Evolutionary conservation across 2,888 invertebrate species (phyloP).

Genomic region (Aporophyla lueneburgensis): DNA sequence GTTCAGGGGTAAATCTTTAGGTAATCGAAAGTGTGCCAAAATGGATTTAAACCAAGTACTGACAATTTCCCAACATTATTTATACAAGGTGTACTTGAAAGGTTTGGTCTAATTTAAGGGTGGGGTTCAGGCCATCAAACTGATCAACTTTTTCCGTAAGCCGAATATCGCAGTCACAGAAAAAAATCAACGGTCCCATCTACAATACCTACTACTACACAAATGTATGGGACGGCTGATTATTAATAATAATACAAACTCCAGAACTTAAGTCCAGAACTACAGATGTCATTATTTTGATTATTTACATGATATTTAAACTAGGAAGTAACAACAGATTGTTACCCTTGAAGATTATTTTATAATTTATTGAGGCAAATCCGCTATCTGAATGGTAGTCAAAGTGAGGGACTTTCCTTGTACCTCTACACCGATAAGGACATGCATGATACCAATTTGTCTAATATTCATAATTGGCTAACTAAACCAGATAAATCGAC

Average conservation of each 20-base stretch:
- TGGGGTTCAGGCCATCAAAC: no score
- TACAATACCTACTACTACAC: no score
- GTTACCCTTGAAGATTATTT: conserved; percentile 28
- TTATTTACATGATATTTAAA: not conserved
- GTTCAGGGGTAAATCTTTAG: not conserved
- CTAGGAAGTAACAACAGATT: not conserved
- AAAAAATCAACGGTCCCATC: not conserved
- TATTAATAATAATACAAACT: not conserved
- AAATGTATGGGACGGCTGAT: not conserved
- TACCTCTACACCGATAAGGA: conserved; percentile 51
- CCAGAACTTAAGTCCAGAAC: not conserved
- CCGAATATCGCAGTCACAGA: not conserved
- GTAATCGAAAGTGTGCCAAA: not conserved
- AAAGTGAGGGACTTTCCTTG: conserved; percentile 45
- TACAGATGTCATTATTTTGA: not conserved
- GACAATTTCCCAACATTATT: not conserved
- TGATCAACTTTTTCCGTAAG: not conserved
- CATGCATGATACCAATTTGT: conserved; percentile 43
- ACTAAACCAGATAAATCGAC: conserved; percentile 29
- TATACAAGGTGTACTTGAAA: not conserved
- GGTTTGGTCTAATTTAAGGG: no score
- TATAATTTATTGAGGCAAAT: conserved; percentile 11
- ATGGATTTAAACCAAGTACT: not conserved
- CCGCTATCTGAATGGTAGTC: conserved; percentile 32
- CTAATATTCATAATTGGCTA: conserved; percentile 17